Base-by-base conservation (phyloP, 2,888 invertebrate species). In the Oxytorus armatus region DNA sequence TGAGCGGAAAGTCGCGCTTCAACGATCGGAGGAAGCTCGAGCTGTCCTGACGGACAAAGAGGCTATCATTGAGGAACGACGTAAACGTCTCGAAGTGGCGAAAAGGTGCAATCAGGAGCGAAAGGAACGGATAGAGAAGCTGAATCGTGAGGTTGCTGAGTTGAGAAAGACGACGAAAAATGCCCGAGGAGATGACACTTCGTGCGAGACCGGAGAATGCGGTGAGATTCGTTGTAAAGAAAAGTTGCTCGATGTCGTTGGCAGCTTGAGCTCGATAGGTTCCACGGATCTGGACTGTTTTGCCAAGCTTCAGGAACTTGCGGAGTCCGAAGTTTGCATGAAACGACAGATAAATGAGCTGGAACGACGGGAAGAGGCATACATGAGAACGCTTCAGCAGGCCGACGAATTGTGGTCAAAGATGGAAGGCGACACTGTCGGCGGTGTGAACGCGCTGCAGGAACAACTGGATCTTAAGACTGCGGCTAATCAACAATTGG, bases 331-430 rank as follows among this genome's bases (percentile, higher is more conserved):
- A 80, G 93, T 94, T 57, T 94, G 94, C 39, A 92, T 96, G 78
- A 95, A 95, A 88, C 92, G 92, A 59, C 93, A 94, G 78, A 94
- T 96, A 18, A 92, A 92, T 42, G 95, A 95, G 82, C 89, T 96
- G 65, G 94, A 95, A 88, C 92, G 93, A 65, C 93, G 95, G 55
- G 95, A 96, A 88, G 92, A 94, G 0, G 94, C 95, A 0, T 96
- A 96, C 86, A 93, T 95, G 85, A 95, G 95, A 87, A 95, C 95
- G 86, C 90, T 96, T 87, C 95, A 95, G 74, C 94, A 95, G 77
- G 95, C 95, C 0, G 96, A 96, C 81, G 94, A 95, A 77, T 94
- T 95, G 92, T 95, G 95, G 94, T 94, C 94, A 0, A 95, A 95
- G 86, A 93, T 95, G 93, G 95, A 95, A 87, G 93, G 93, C 7